These are phyloP conservation scores for Leptopilina boulardi DNA, from an alignment of 1,140 invertebrate species.

Conservation along the genomic window DNA sequence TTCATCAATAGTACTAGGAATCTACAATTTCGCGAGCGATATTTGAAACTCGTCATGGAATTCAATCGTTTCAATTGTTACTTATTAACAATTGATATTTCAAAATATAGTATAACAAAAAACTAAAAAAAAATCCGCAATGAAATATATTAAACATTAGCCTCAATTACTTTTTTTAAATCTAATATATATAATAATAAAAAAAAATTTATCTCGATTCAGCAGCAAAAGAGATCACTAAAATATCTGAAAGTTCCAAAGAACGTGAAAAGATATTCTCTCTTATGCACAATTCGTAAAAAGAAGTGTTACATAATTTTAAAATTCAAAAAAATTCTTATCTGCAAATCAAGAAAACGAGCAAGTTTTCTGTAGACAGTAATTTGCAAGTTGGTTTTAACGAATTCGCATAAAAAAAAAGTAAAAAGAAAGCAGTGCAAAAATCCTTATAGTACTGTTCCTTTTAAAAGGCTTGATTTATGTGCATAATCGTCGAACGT, in stretches of 20 bases:
- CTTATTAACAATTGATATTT: not conserved
- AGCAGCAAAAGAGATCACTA: too few relatives aligned
- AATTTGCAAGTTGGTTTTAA: conserved; percentile 19
- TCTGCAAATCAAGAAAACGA: not conserved
- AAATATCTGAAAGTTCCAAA: not conserved
- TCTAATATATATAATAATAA: too few relatives aligned
- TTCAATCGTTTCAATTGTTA: conserved; percentile 5
- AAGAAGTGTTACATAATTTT: not conserved
- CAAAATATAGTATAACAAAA: not conserved
- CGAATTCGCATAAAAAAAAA: conserved; percentile 10
- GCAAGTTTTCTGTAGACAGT: not conserved
- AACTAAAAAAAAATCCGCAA: not conserved
- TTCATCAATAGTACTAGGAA: not conserved
- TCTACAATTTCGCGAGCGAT: not conserved
- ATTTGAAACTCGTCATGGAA: not conserved
- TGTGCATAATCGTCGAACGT: conserved; percentile 29
- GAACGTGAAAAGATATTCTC: not conserved
- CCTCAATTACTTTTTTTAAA: too few relatives aligned
- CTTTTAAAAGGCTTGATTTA: conserved; percentile 9
- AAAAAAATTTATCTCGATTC: too few relatives aligned
- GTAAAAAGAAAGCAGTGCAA: not conserved
- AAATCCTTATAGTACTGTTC: conserved; percentile 22
- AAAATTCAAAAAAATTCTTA: conserved; percentile 17
- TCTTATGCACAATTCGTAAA: not conserved
- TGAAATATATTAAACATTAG: not conserved